Evolutionary conservation across 2,113 vertebrate species (phyloP), one percentile per base, ranked within the genome.

Genomic region (Pyrgilauda ruficollis): DNA sequence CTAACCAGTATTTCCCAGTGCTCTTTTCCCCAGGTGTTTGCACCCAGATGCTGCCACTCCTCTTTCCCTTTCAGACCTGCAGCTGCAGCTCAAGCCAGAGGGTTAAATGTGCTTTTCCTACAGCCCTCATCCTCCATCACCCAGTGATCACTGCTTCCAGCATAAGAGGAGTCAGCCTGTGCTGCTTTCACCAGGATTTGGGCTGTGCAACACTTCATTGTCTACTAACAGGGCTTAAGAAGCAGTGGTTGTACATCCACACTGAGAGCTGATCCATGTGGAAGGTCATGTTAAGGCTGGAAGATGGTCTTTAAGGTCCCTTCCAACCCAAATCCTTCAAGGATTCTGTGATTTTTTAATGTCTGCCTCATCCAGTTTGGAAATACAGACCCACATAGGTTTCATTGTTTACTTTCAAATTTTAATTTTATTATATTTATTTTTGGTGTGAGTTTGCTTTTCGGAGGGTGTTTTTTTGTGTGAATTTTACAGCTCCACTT

Each of bases 81-180:
- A 62, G 69, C 26, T 5, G 13, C 0, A 62, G 69, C 75, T 77
- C 69, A 52, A 31, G 19, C 35, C 27, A 8, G 53, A 74, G 61
- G n/a, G 49, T 28, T 69, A 23, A 90, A 74, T 7, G 31, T 7
- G 8, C 11, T 74, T 22, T 78, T 82, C 47, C 33, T 56, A 37
- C 39, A 81, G 68, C 27, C 63, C 68, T 91, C 22, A 13, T 35
- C 22, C 24, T 30, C 24, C 20, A 30, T 27, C 28, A 30, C 30
- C 10, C 22, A 13, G 30, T 15, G 18, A 33, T 49, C 44, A 4
- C 17, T 44, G 9, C 47, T 10, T 84, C 17, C 35, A 31, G 61
- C 44, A 27, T 22, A 27, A 68, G 16, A 33, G 22, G 7, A 80
- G 61, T 27, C 58, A 44, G 52, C 7, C 3, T 1, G 0, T 9